These are phyloP conservation scores for Anguilla pacifica DNA, from an alignment of 2,797 vertebrate genomes.

Conservation along the genomic window DNA sequence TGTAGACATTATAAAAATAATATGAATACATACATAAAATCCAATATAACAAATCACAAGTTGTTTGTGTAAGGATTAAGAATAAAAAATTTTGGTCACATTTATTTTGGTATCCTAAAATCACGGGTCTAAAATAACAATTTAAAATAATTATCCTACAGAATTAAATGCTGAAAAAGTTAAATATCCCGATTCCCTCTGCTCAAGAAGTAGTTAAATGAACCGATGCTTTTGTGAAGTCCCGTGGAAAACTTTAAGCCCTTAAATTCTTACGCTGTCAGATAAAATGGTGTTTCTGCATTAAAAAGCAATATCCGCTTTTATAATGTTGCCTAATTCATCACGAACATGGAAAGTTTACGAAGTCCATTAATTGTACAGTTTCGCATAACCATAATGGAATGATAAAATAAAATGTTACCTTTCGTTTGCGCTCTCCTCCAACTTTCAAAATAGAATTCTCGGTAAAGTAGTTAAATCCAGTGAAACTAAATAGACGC, in stretches of 20 bases:
- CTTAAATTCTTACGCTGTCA: background rate
- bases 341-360: background rate
- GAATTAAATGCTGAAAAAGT: background rate
- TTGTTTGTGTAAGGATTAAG: background rate
- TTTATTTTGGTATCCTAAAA: background rate
- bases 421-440: constrained; percentile 49
- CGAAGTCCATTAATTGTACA: background rate
- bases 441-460: constrained; percentile 39
- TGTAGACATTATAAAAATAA: background rate
- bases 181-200: background rate
- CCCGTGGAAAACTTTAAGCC: background rate
- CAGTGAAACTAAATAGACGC: constrained; percentile 9
- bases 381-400: background rate
- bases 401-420: constrained; percentile 41
- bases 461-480: constrained; percentile 27
- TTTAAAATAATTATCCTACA: background rate
- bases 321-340: background rate
- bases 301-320: background rate
- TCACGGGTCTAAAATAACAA: background rate
- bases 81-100: background rate
- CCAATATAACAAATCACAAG: background rate
- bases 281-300: background rate
- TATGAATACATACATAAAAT: background rate
- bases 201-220: background rate
- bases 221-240: background rate